Conservation (phyloP, 2,797 vertebrate species). For the Sciurus vulgaris region DNA sequence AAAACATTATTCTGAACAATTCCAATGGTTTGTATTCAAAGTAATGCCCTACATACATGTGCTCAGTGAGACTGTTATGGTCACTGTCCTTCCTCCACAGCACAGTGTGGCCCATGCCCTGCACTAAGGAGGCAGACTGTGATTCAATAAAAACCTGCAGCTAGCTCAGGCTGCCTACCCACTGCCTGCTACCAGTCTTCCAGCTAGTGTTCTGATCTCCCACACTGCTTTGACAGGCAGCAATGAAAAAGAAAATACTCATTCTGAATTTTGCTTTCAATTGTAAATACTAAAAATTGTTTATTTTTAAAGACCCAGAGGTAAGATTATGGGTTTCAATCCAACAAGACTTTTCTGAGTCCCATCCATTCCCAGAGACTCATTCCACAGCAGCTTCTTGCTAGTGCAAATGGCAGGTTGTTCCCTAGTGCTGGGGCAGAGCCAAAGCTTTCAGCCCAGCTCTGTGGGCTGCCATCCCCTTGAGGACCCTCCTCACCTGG, state of each 20-base stretch:
- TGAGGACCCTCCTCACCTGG: background rate
- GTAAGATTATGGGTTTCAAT: constrained; percentile 7
- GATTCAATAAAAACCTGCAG: background rate
- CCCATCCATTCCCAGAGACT: background rate
- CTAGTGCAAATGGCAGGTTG: background rate
- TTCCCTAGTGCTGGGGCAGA: background rate
- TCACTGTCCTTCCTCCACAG: background rate
- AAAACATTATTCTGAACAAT: constrained; percentile 26
- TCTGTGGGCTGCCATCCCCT: background rate
- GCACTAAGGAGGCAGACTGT: background rate
- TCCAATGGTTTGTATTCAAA: constrained; percentile 20
- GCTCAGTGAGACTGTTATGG: background rate
- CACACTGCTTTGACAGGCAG: background rate
- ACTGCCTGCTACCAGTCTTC: background rate
- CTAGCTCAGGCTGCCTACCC: background rate
- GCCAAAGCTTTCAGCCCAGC: background rate
- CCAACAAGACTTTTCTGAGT: background rate
- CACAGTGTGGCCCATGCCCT: background rate
- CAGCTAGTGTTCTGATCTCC: background rate
- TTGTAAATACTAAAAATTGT: constrained; percentile 9
- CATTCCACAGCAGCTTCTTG: background rate
- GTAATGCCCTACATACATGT: background rate
- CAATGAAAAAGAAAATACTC: background rate
- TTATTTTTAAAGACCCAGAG: constrained; percentile 13
- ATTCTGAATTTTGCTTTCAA: background rate